Conservation (phyloP, 2,797 vertebrate species). For the Poeciliopsis presidionis region DNA sequence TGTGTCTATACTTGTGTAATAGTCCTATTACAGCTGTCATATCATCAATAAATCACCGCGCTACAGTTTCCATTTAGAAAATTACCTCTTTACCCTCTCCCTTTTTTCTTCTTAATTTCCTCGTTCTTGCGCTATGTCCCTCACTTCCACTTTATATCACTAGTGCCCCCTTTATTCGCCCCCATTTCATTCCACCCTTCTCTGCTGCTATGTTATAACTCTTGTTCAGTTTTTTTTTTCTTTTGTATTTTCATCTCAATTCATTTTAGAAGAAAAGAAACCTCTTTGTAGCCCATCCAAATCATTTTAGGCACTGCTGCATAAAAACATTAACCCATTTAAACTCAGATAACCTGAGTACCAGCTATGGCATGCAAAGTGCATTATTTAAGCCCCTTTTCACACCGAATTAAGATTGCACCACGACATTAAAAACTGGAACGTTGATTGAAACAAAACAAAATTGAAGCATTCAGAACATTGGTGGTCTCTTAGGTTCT, state of each 20-base stretch:
- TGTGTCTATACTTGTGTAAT: slow-evolving; percentile 72
- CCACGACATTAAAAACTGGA: neutral
- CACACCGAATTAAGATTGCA: neutral
- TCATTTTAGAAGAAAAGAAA: slow-evolving; percentile 25
- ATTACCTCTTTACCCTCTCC: slow-evolving; percentile 73
- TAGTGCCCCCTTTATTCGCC: slow-evolving; percentile 45
- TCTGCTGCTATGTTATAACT: slow-evolving; percentile 16
- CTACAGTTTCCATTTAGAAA: slow-evolving; percentile 79
- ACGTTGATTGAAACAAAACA: neutral
- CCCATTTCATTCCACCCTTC: slow-evolving; percentile 57
- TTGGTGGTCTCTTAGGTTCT: neutral
- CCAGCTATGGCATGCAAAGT: neutral
- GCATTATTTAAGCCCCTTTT: neutral
- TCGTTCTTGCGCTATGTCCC: slow-evolving; percentile 30
- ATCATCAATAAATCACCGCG: slow-evolving; percentile 73
- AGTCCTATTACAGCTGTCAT: slow-evolving; percentile 78
- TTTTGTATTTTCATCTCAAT: neutral
- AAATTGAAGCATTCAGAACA: neutral
- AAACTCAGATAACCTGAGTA: slow-evolving; percentile 9
- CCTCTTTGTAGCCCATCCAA: slow-evolving; percentile 14
- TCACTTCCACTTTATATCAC: slow-evolving; percentile 51
- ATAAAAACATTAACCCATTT: slow-evolving; percentile 1
- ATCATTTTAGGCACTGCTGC: neutral
- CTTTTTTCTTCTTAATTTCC: slow-evolving; percentile 60
- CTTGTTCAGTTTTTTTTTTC: neutral